Percentiles rank a stretch among this genome's conserved stretches.
Evolutionary conservation across 2,888 invertebrate species (phyloP).

Genomic region (Iselma pallidipennis): DNA sequence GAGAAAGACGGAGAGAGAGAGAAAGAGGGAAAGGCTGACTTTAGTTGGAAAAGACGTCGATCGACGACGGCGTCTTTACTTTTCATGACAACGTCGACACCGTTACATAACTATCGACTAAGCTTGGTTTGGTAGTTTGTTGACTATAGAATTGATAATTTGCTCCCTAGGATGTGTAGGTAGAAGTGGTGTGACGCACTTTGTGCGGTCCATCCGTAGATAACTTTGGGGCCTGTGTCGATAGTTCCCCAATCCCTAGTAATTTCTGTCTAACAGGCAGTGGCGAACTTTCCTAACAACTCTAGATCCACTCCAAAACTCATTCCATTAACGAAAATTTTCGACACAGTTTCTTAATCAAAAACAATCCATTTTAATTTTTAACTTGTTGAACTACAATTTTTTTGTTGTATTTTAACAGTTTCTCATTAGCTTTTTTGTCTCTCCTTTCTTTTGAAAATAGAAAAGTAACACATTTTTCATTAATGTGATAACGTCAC

Average conservation of each 20-base stretch:
- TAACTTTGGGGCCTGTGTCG: not conserved
- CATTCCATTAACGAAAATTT: constrained; percentile 1
- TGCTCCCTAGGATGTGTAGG: not conserved
- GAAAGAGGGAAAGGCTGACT: not conserved
- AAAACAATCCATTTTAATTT: constrained; percentile 2
- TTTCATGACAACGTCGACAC: not conserved
- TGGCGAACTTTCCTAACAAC: not conserved
- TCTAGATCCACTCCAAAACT: not conserved
- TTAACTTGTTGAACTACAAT: too few relatives aligned
- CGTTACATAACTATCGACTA: not conserved
- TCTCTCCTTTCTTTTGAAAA: too few relatives aligned
- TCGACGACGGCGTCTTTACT: too few relatives aligned
- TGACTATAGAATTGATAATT: not conserved
- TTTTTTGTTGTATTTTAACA: too few relatives aligned
- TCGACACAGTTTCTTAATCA: not conserved
- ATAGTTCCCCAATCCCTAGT: constrained; percentile 1
- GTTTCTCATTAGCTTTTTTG: too few relatives aligned
- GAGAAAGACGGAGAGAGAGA: too few relatives aligned
- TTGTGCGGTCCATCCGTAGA: constrained; percentile 2
- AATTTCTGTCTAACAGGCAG: not conserved
- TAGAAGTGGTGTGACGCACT: not conserved
- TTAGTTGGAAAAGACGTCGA: too few relatives aligned
- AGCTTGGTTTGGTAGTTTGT: not conserved
- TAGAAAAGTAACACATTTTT: too few relatives aligned
- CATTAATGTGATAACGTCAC: too few relatives aligned